Evolutionary conservation across 2,888 invertebrate species (phyloP).

Genomic region (Globia sparganii): DNA sequence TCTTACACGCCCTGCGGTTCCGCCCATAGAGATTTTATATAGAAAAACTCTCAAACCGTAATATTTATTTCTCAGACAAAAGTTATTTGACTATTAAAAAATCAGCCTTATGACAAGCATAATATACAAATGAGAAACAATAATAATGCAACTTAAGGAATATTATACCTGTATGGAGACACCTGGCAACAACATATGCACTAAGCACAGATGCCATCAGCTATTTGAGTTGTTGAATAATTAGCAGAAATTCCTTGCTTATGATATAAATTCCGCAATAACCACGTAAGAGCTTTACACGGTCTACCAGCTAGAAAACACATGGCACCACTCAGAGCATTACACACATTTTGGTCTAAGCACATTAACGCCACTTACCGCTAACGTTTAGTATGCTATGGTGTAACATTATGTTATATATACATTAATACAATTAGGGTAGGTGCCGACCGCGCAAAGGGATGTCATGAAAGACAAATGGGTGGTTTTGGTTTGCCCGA

Average conservation of each 20-base stretch:
- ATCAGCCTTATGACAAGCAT: no score
- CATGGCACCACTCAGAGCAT: constrained; percentile 34
- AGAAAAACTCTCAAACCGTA: no score
- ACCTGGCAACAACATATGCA: no score
- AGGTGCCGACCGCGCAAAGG: background rate
- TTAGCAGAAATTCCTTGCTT: background rate
- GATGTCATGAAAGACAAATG: constrained; percentile 6
- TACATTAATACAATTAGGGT: constrained; percentile 48
- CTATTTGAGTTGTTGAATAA: background rate
- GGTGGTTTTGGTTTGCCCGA: background rate
- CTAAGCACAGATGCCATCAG: no score
- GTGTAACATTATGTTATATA: constrained; percentile 18
- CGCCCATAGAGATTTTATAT: no score
- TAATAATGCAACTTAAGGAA: no score
- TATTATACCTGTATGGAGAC: no score
- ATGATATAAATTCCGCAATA: constrained; percentile 1
- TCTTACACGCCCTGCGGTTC: no score
- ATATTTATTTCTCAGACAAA: no score
- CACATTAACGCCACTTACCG: constrained; percentile 51
- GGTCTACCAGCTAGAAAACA: constrained; percentile 15
- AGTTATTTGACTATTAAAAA: no score
- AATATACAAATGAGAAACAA: no score
- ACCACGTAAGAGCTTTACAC: constrained; percentile 1
- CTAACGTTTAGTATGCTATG: constrained; percentile 32
- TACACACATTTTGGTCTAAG: constrained; percentile 45